Evolutionary conservation across 1,140 invertebrate genomes (phyloP).

Genomic region (Babylonia areolata): DNA sequence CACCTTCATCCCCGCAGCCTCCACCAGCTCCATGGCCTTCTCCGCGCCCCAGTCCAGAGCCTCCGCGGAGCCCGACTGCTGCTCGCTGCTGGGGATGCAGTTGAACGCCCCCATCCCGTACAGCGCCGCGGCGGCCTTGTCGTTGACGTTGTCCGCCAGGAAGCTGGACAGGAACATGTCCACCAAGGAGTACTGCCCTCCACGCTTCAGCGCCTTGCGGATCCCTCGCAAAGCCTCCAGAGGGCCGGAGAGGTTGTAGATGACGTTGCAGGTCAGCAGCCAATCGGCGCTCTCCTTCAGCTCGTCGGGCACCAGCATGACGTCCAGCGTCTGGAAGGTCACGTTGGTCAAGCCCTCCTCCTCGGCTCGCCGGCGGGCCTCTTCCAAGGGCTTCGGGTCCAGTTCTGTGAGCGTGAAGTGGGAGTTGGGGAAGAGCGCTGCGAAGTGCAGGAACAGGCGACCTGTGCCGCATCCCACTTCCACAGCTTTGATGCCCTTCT

Average conservation of each 20-base stretch:
- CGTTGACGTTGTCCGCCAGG: conserved; percentile 4
- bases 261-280: neutral
- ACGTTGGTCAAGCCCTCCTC: no score
- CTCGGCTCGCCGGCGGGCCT: no score
- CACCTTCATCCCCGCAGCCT: conserved; percentile 12
- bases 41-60: conserved; percentile 13
- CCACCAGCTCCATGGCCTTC: conserved; percentile 3
- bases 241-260: conserved; percentile 2
- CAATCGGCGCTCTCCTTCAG: neutral
- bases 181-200: conserved; percentile 16
- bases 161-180: neutral
- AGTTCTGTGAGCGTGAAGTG: no score
- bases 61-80: neutral
- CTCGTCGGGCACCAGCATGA: no score
- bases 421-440: no score
- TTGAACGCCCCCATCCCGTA: neutral
- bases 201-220: conserved; percentile 8
- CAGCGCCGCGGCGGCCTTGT: neutral
- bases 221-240: neutral
- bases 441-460: no score
- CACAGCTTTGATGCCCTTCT: no score
- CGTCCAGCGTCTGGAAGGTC: no score
- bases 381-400: no score
- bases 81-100: neutral
- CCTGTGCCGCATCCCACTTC: no score